These are phyloP conservation scores for Flexamia atlantica DNA, from an alignment of 2,888 invertebrate genomes.

Conservation along the genomic window DNA sequence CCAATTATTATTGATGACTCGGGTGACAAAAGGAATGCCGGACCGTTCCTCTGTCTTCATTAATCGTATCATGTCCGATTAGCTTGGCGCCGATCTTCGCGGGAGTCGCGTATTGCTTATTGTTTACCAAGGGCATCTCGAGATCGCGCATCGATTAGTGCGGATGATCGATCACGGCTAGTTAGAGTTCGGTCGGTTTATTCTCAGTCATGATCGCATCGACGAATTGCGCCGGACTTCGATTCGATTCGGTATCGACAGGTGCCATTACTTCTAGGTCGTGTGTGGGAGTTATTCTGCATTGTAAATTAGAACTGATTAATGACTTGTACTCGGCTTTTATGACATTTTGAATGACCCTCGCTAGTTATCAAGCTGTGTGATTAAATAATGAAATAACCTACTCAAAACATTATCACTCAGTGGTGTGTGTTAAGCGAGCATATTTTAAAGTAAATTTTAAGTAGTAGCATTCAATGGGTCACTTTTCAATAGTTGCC, in stretches of 20 bases:
- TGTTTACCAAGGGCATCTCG: slow-evolving; percentile 53
- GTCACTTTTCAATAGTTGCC: too few relatives aligned
- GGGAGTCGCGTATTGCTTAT: slow-evolving; percentile 30
- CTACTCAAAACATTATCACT: too few relatives aligned
- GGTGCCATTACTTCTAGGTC: slow-evolving; percentile 5
- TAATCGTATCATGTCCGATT: slow-evolving; percentile 58
- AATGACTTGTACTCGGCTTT: background rate
- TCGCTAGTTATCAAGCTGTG: too few relatives aligned
- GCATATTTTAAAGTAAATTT: too few relatives aligned
- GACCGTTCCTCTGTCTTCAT: slow-evolving; percentile 49
- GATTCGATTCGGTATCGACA: slow-evolving; percentile 35
- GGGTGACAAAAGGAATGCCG: slow-evolving; percentile 58
- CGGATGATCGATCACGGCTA: slow-evolving; percentile 45
- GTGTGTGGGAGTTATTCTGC: slow-evolving; percentile 13
- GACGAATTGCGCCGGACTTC: slow-evolving; percentile 25
- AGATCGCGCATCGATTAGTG: slow-evolving; percentile 34
- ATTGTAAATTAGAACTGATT: slow-evolving; percentile 16
- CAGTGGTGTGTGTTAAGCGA: too few relatives aligned
- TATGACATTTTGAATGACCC: background rate
- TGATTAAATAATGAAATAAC: too few relatives aligned
- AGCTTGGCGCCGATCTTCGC: slow-evolving; percentile 52
- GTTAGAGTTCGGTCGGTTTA: slow-evolving; percentile 21
- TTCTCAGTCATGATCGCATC: slow-evolving; percentile 45
- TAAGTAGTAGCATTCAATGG: too few relatives aligned
- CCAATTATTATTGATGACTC: slow-evolving; percentile 61